phyloP scores from a whole-genome alignment of 2,888 invertebrate species.

The Athetis lepigone region DNA sequence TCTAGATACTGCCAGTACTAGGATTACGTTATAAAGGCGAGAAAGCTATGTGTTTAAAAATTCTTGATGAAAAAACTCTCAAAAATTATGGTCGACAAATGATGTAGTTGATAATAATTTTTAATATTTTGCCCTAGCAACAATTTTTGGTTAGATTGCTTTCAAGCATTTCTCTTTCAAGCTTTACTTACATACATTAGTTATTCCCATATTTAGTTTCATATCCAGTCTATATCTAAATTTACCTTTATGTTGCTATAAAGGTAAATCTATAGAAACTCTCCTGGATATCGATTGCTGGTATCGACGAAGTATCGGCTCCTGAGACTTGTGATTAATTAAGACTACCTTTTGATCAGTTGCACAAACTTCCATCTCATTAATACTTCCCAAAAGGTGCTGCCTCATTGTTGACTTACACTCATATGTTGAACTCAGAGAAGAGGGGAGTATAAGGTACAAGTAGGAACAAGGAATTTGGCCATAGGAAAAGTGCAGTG shows the following conservation, averaged over 20 bases:
- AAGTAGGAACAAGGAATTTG: background rate
- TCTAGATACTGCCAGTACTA: background rate
- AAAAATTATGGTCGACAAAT: background rate
- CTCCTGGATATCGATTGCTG: background rate
- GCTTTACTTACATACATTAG: too few relatives aligned
- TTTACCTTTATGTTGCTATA: background rate
- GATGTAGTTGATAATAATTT: too few relatives aligned
- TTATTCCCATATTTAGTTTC: too few relatives aligned
- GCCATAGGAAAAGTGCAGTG: background rate
- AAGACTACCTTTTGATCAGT: background rate
- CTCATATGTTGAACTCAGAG: background rate
- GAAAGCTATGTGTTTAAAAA: background rate
- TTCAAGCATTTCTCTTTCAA: too few relatives aligned
- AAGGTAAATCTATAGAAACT: background rate
- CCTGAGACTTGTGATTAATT: conserved; percentile 8
- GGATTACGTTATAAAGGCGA: too few relatives aligned
- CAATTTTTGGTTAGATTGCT: too few relatives aligned
- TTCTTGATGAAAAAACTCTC: background rate
- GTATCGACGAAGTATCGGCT: background rate
- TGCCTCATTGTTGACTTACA: background rate
- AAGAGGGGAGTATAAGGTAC: background rate
- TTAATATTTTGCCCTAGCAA: too few relatives aligned
- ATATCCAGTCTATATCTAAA: background rate
- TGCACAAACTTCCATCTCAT: background rate
- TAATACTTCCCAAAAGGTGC: background rate